A percentile compares a stretch with the other conserved stretches of the same genome.
Evolutionary conservation across 2,113 vertebrate genomes (phyloP).

Genomic region (Tringa solitaria): DNA sequence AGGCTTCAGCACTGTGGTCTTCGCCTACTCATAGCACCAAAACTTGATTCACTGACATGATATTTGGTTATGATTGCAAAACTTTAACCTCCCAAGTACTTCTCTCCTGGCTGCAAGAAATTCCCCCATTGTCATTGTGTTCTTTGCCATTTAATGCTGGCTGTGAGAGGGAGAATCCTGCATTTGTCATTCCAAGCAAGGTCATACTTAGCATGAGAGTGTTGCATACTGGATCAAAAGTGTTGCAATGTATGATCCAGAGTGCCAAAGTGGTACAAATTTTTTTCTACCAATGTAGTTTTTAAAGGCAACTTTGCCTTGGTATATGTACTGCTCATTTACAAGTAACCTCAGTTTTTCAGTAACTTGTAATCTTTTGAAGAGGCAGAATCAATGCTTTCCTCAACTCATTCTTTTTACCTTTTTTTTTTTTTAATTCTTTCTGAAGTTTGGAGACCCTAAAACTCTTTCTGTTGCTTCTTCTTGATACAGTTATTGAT

Average conservation of each 20-base stretch:
- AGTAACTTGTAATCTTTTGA: background rate
- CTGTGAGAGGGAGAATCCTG: background rate
- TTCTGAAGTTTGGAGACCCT: background rate
- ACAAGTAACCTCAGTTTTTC: background rate
- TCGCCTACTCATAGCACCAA: background rate
- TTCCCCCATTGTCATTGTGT: background rate
- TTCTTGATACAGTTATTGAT: background rate
- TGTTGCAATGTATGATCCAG: background rate
- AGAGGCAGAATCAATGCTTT: background rate
- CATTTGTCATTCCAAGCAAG: background rate
- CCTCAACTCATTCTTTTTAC: background rate
- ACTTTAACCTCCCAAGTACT: background rate
- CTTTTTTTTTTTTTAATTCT: background rate
- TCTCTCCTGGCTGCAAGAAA: background rate
- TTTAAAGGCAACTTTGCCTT: background rate
- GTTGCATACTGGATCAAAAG: background rate
- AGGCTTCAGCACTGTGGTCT: background rate
- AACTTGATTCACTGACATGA: background rate
- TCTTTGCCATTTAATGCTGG: background rate
- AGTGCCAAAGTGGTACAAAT: fast-evolving
- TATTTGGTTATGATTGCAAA: background rate
- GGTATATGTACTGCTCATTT: background rate
- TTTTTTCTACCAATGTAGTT: background rate
- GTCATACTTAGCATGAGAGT: background rate
- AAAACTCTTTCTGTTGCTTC: background rate